Conservation (phyloP, 2,888 invertebrate genomes). For the Leptothorax acervorum region DNA sequence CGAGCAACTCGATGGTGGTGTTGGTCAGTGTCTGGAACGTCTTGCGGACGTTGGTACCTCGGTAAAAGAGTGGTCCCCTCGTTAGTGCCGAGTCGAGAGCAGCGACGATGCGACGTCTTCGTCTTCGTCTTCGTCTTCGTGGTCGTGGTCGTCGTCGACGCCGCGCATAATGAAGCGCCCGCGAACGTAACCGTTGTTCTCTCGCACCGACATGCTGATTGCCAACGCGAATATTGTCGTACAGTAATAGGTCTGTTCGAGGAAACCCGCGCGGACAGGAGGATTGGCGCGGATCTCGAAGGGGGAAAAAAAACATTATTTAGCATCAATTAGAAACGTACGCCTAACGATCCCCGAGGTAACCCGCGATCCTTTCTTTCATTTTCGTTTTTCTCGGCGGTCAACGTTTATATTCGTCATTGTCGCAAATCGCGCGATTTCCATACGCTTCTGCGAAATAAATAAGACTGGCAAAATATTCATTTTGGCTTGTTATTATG, state of each 20-base stretch:
- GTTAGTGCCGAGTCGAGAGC: conserved; percentile 63
- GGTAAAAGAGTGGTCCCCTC: conserved; percentile 62
- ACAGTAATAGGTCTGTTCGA: conserved; percentile 78
- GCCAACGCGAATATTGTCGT: conserved; percentile 80
- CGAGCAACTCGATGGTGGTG: conserved; percentile 21
- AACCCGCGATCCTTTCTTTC: conserved; percentile 50
- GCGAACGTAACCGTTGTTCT: conserved; percentile 76
- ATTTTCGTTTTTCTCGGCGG: conserved; percentile 13
- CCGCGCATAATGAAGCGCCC: conserved; percentile 70
- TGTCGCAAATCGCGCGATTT: conserved; percentile 48
- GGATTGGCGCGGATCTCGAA: conserved; percentile 55
- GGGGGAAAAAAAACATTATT: conserved; percentile 78
- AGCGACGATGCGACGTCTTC: conserved; percentile 37
- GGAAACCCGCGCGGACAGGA: conserved; percentile 66
- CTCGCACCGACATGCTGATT: conserved; percentile 81
- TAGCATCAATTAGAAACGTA: conserved; percentile 79
- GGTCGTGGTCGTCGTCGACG: conserved; percentile 57
- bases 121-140: conserved; percentile 53
- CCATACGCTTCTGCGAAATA: conserved; percentile 49
- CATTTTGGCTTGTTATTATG: conserved; percentile 11
- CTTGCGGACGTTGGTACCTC: conserved; percentile 57
- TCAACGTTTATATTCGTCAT: conserved; percentile 34
- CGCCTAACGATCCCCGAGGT: conserved; percentile 68
- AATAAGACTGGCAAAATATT: conserved; percentile 22
- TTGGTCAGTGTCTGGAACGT: conserved; percentile 53